Evolutionary conservation across 2,888 invertebrate genomes (phyloP), one percentile per base, ranked within the genome.

Genomic region (Harpalus rufipes): DNA sequence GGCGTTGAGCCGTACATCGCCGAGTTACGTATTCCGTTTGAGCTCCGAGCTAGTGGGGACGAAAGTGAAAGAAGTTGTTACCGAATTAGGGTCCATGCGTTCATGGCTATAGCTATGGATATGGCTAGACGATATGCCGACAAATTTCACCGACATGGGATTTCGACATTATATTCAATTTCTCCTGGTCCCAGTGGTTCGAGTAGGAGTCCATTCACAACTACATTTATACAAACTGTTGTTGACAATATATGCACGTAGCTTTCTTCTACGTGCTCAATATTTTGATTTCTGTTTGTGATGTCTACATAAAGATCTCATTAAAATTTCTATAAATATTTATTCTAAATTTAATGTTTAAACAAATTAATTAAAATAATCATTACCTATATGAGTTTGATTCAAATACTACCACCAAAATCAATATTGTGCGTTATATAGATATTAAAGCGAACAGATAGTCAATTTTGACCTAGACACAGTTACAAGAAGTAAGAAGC

Each of bases 11-110:
- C 68, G 68, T 41, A 10, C 14, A 41, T 7, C 61, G 32, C 7
- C 65, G 81, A n/a, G 81, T 68, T 65, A 81, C 21, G 58, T 82
- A 82, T 82, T 82, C 82, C 58, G 82, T 82, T 82, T 82, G 82
- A 68, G 68, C 65, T 51, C 61, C 16, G 18, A 56, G 25, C 81
- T 44, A 56, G 68, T 51, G 56, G 83, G 83, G 74, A 61, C 16
- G 83, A 74, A 58, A 59, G 83, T 83, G 61, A 83, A 83, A 83
- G 74, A 83, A 83, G 58, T 83, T 83, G 74, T 83, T 74, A 83
- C 83, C 32, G 74, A 83, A 83, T 83, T 83, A 76, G 59, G 83
- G 83, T 51, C 21, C 58, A 78, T 68, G 76, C 18, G 39, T 51
- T 51, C 44, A 51, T 51, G 44, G 44, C 44, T 51, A 72, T 32